These are phyloP conservation scores for Cephus rjabovi DNA, from an alignment of 2,888 invertebrate species.

Conservation along the genomic window DNA sequence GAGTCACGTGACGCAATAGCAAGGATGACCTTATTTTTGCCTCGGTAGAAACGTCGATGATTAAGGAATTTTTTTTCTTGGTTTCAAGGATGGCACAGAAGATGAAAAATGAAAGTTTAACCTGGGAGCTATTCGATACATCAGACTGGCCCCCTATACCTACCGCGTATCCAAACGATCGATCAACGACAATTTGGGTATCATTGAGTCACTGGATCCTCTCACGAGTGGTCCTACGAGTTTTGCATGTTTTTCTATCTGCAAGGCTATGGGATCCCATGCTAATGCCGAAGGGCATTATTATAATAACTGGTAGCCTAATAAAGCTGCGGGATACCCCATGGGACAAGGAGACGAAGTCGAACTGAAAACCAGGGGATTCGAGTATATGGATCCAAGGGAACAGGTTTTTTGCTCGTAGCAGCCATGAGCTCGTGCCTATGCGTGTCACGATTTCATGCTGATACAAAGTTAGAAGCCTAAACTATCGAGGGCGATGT, in stretches of 20 bases:
- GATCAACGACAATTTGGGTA: conserved; percentile 7
- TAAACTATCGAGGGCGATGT: neutral
- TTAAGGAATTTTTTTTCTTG: neutral
- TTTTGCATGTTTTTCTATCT: neutral
- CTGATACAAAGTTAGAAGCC: neutral
- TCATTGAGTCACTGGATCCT: neutral
- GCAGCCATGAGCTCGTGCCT: conserved; percentile 37
- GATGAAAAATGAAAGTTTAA: neutral
- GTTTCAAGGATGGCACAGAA: neutral
- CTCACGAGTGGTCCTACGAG: neutral
- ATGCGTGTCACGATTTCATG: conserved; percentile 44
- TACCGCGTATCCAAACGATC: neutral
- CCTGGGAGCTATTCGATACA: neutral
- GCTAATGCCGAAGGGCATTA: conserved; percentile 28
- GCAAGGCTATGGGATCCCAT: neutral
- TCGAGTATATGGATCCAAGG: conserved; percentile 7
- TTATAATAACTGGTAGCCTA: conserved; percentile 48
- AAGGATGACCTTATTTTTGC: neutral
- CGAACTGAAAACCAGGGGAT: conserved; percentile 28
- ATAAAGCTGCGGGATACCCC: conserved; percentile 42
- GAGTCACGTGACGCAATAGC: neutral
- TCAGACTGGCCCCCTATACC: neutral
- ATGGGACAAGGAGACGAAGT: conserved; percentile 23
- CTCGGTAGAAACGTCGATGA: neutral
- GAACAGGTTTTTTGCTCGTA: conserved; percentile 46